Base-by-base conservation (phyloP, 2,113 vertebrate genomes). In the Siphamia tubifer region DNA sequence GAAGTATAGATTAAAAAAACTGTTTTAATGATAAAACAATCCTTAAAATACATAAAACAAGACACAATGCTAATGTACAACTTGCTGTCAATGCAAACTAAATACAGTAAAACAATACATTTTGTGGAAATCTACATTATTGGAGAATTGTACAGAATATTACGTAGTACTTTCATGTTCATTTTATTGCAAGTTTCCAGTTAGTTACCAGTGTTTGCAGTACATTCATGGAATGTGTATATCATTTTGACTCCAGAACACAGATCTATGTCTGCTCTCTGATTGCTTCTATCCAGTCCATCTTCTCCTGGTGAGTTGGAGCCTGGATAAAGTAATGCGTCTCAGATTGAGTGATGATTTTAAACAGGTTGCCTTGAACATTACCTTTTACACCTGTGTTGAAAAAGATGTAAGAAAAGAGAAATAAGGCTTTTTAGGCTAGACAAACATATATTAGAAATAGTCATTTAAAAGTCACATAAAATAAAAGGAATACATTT, bases 331-430 rank as follows among this genome's bases (percentile, higher is more conserved):
- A 99, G 85, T 98, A 99, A 76, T 90, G 94, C 23, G 77, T 89
- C 76, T 99, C 93, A 5, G 91, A 88, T 79, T 95, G 95, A 8
- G 97, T 98, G 81, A 99, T 99, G 89, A 99, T 96, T 89, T 98
- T 97, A 81, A 99, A 97, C 55, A 99, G 91, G 70, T 98, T 98
- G 58, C 96, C 97, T 74, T 99, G 96, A 58, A 98, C 91, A 30
- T 98, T 98, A 8, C 96, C 96, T 82, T 96, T 99, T 58, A 98
- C 96, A 24, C 96, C 97, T 98, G 87, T 0, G 47, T 11, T 72
- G 39, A 24, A 44, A 17, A 58, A 49, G 8, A 70, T 6, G 48
- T 34, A 5, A 17, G 11, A 11, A 56, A 4, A 3, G 24, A 9
- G 20, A 1, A 12, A 16, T 40, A 15, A 20, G 19, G 16, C n/a